Evolutionary conservation across 1,140 invertebrate species (phyloP).

Genomic region (Heliothis virescens): DNA sequence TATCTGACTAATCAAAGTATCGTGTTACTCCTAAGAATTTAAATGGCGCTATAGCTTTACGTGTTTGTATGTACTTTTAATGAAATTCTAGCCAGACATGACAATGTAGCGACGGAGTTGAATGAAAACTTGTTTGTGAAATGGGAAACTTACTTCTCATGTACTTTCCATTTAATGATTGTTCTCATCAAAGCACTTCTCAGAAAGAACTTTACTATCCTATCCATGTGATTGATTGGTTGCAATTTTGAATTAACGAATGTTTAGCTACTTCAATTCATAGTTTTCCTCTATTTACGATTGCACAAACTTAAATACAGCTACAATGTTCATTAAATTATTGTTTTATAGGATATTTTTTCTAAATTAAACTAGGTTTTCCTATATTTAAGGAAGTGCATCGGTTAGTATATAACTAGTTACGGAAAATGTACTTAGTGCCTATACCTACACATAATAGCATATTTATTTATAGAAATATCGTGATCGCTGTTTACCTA

Average conservation of each 20-base stretch:
- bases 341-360: too few species aligned
- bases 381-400: too few species aligned
- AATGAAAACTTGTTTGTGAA: slow-evolving; percentile 15
- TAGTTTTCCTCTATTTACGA: too few species aligned
- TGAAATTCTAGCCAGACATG: neutral
- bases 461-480: slow-evolving; percentile 4
- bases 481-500: neutral
- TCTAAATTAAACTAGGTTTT: too few species aligned
- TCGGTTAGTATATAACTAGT: neutral
- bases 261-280: too few species aligned
- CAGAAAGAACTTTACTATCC: too few species aligned
- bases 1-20: neutral
- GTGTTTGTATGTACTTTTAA: neutral
- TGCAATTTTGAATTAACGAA: too few species aligned
- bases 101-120: neutral
- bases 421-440: neutral
- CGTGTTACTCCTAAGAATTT: neutral
- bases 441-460: neutral
- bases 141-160: slow-evolving; percentile 1
- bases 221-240: too few species aligned
- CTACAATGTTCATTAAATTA: too few species aligned
- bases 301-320: too few species aligned
- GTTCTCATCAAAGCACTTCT: too few species aligned
- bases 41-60: neutral
- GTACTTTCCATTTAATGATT: too few species aligned